Evolutionary conservation across 2,113 vertebrate species (phyloP), one percentile per base, ranked within the genome.

Genomic region (Callocephalon fimbriatum): DNA sequence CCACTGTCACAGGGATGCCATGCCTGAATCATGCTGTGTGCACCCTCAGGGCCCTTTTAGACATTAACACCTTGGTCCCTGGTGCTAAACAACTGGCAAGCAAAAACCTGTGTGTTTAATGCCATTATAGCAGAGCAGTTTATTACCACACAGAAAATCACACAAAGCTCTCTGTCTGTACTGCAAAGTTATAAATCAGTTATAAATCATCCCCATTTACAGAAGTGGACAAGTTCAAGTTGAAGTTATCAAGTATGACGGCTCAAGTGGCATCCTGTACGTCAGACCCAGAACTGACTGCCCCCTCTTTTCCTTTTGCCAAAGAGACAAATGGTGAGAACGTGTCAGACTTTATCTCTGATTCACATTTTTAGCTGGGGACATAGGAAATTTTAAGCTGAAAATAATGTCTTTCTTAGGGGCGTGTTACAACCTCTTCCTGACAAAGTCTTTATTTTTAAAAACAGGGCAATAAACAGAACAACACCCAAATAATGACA

Each of bases 241-340:
- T 96, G 91, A 85, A 94, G 95, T 94, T 96, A 94, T 98, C 94
- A 72, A 95, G 82, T 40, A 53, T 88, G 95, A 93, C 48, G 8
- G 74, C 74, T 90, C 25, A 1, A 88, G 88, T 78, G 85, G 93
- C 91, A 97, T 98, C 98, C 98, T 97, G 97, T 98, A 85, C 98
- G 97, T 98, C 98, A 98, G 87, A n/a, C 51, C 47, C 94, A 92
- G 96, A 86, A 89, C 95, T 61, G 77, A 78, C 29, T 97, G 96
- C 97, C 95, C 95, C 77, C 73, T 95, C 95, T 96, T 96, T 98
- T 98, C 98, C 97, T 98, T 96, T 77, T 84, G 86, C 95, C 79
- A 78, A 86, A 75, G 94, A 98, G 92, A 97, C 77, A 95, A 97
- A 97, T 89, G 86, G 94, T 97, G 97, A 97, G 98, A 97, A 96